phyloP scores from a whole-genome alignment of 2,797 vertebrate species.

The Diglossa cyanea region DNA sequence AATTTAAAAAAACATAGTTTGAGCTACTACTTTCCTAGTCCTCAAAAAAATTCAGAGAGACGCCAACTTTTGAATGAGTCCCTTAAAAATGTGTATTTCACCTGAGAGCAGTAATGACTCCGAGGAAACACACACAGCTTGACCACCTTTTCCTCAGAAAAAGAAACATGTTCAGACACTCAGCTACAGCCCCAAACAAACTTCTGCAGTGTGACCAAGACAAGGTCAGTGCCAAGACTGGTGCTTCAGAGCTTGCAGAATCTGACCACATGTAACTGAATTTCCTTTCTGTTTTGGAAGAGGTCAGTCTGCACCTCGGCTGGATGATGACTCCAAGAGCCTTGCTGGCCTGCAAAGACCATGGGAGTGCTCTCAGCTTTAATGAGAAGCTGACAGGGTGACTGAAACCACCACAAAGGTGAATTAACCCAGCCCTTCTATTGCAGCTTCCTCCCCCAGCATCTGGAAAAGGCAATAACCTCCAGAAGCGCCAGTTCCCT shows the following conservation, averaged over 20 bases:
- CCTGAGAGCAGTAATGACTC: background rate
- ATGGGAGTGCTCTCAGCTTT: background rate
- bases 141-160: background rate
- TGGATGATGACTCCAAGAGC: no score
- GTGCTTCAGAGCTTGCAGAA: background rate
- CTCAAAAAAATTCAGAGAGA: slow-evolving; percentile 57
- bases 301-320: no score
- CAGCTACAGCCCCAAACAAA: background rate
- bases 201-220: background rate
- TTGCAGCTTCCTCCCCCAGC: background rate
- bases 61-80: slow-evolving; percentile 13
- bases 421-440: background rate
- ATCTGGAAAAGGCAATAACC: background rate
- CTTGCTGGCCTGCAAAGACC: background rate
- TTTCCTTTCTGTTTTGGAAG: background rate
- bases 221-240: background rate
- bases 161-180: background rate
- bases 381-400: background rate
- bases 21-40: slow-evolving; percentile 26
- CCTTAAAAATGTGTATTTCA: background rate
- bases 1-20: slow-evolving; percentile 56
- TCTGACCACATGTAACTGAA: background rate
- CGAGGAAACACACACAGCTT: rapidly evolving
- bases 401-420: background rate
- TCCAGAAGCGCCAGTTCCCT: background rate